Percentiles rank a stretch among this genome's conserved stretches.
Evolutionary conservation across 2,113 vertebrate species (phyloP).

Genomic region (Cochlearius cochlearius): DNA sequence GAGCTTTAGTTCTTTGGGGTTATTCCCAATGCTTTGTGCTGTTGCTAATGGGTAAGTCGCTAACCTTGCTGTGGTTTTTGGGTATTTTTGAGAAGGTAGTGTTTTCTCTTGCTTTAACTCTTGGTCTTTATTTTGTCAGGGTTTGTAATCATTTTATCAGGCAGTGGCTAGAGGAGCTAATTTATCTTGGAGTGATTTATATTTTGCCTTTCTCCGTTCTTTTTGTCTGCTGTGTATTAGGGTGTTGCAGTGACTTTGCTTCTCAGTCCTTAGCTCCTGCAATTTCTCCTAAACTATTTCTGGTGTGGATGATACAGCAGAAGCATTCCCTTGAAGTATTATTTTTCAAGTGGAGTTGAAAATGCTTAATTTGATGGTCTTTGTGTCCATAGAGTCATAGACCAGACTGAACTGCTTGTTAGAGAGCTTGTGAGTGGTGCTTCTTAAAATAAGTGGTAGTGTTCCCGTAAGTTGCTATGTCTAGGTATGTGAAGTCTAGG

Average conservation of each 20-base stretch:
- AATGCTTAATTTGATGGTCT: background rate
- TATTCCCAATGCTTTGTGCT: background rate
- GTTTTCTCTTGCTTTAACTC: background rate
- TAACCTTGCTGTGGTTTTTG: background rate
- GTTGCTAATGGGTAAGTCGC: background rate
- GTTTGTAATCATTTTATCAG: background rate
- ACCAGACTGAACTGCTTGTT: background rate
- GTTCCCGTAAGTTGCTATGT: rapidly evolving
- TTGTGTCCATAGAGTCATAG: background rate
- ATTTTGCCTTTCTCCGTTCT: background rate
- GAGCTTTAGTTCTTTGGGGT: background rate
- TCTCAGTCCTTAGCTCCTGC: background rate
- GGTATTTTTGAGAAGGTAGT: background rate
- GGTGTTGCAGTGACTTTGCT: background rate
- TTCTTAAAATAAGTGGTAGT: background rate
- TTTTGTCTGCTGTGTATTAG: background rate
- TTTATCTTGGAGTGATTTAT: background rate
- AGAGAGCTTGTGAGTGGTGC: background rate
- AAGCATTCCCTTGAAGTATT: background rate
- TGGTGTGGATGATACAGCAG: background rate
- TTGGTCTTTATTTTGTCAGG: background rate
- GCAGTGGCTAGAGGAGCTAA: background rate
- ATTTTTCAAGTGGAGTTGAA: background rate
- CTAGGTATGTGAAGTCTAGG: background rate
- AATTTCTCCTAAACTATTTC: background rate